Evolutionary conservation across 2,113 vertebrate genomes (phyloP).

Genomic region (Alligator sinensis): DNA sequence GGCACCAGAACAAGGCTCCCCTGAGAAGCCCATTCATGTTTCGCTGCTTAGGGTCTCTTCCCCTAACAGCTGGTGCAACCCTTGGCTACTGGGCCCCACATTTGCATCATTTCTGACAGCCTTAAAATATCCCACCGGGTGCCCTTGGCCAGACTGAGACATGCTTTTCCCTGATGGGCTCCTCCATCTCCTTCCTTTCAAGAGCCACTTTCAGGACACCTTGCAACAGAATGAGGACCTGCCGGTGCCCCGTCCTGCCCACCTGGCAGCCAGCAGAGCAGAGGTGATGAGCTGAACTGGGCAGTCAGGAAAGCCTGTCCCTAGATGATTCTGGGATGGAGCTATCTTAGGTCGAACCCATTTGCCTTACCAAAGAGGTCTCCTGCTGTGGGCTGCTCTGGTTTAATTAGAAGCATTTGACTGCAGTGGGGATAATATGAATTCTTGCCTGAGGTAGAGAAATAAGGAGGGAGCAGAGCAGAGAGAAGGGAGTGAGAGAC

Average conservation of each 20-base stretch:
- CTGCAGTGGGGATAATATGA: slow-evolving; percentile 26
- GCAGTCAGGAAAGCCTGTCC: neutral
- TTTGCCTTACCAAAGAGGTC: neutral
- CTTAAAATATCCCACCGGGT: no score
- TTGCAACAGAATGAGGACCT: neutral
- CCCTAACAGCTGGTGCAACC: no score
- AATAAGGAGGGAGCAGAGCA: neutral
- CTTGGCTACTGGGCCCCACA: no score
- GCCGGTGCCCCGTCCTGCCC: neutral
- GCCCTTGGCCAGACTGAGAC: no score
- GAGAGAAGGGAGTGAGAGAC: neutral
- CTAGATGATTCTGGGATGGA: neutral
- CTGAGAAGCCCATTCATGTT: no score
- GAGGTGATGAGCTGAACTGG: neutral
- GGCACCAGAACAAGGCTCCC: no score
- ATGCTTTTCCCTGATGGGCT: no score
- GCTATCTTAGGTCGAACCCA: neutral
- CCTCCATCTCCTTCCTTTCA: no score
- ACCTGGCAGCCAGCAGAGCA: neutral
- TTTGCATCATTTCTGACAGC: no score
- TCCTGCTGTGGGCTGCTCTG: neutral
- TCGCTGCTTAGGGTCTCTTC: no score
- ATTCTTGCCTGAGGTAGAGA: slow-evolving; percentile 3
- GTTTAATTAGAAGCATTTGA: slow-evolving; percentile 38
- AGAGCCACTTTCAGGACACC: neutral